Evolutionary conservation across 2,113 vertebrate genomes (phyloP).

Genomic region (Eleginops maclovinus): DNA sequence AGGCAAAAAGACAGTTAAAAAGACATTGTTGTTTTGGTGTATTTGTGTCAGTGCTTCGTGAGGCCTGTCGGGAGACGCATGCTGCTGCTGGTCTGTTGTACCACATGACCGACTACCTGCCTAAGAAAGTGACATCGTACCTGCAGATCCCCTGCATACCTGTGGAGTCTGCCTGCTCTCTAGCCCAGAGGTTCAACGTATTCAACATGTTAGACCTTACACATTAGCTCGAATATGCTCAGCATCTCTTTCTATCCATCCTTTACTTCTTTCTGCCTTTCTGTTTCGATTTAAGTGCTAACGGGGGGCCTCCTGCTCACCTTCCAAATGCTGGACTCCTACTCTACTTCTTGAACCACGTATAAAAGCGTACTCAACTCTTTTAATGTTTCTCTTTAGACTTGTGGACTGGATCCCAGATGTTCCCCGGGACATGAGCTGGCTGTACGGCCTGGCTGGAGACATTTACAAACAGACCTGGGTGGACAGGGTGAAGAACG

Average conservation of each 20-base stretch:
- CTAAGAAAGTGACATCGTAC: conserved; percentile 52
- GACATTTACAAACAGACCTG: conserved; percentile 25
- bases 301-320: too few species aligned
- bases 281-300: not conserved
- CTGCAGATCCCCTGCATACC: too few species aligned
- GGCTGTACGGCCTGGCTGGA: conserved; percentile 53
- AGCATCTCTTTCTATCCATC: too few species aligned
- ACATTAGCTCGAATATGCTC: too few species aligned
- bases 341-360: too few species aligned
- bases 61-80: conserved; percentile 70
- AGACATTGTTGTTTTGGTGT: not conserved
- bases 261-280: not conserved
- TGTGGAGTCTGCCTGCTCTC: conserved; percentile 74
- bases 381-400: too few species aligned
- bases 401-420: conserved; percentile 67
- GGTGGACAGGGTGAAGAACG: conserved; percentile 15
- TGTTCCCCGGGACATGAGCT: conserved; percentile 41
- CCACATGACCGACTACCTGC: conserved; percentile 76
- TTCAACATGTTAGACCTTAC: too few species aligned
- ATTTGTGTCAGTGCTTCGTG: conserved; percentile 78
- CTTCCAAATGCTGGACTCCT: too few species aligned
- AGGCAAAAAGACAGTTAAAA: too few species aligned
- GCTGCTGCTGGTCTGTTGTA: conserved; percentile 67
- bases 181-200: conserved; percentile 79
- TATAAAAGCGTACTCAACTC: too few species aligned